phyloP scores from a whole-genome alignment of 2,888 invertebrate species.

The Chrysolina americana region DNA sequence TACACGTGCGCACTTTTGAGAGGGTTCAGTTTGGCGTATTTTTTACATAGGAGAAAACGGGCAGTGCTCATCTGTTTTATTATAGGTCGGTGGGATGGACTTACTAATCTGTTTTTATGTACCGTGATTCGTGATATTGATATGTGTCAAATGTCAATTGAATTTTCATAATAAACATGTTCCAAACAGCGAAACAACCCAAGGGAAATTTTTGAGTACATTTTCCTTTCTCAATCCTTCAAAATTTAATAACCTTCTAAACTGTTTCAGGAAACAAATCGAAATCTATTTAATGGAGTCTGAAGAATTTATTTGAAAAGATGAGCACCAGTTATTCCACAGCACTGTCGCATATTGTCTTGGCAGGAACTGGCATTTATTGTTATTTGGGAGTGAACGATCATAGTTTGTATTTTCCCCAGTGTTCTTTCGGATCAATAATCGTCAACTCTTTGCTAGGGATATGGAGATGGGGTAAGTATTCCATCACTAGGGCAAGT shows the following conservation, averaged over 20 bases:
- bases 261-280: neutral
- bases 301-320: neutral
- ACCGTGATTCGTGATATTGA: too few species aligned
- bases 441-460: conserved; percentile 63
- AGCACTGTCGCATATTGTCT: conserved; percentile 61
- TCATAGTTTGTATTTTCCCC: conserved; percentile 45
- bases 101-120: too few species aligned
- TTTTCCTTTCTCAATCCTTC: neutral
- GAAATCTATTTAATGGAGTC: neutral
- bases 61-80: too few species aligned
- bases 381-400: conserved; percentile 49
- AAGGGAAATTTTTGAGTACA: neutral
- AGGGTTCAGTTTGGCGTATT: too few species aligned
- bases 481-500: neutral
- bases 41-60: too few species aligned
- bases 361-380: conserved; percentile 62
- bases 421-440: conserved; percentile 60
- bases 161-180: too few species aligned
- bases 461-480: conserved; percentile 63
- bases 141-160: too few species aligned
- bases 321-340: conserved; percentile 41
- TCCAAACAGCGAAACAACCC: too few species aligned
- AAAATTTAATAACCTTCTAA: too few species aligned
- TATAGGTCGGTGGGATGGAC: too few species aligned
- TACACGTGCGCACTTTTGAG: too few species aligned